phyloP scores from a whole-genome alignment of 2,113 vertebrate genomes.

The Poecile atricapillus region DNA sequence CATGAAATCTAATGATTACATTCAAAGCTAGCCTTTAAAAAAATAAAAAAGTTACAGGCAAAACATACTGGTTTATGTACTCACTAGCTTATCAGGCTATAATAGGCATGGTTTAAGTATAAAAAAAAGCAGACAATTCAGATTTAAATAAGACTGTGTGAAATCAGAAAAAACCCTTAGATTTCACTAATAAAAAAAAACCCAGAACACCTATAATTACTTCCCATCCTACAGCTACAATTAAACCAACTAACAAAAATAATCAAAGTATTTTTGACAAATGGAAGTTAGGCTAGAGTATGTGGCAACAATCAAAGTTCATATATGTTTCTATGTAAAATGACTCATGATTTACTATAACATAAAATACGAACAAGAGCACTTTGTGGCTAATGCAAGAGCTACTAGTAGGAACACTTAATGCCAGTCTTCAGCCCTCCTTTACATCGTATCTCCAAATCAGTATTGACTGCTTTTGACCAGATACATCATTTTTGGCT shows the following conservation, averaged over 20 bases:
- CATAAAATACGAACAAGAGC: conserved; percentile 72
- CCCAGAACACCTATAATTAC: conserved; percentile 62
- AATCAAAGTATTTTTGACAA: conserved; percentile 65
- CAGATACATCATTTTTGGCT: conserved; percentile 86
- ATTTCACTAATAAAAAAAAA: conserved; percentile 56
- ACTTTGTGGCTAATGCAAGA: conserved; percentile 64
- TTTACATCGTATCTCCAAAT: conserved; percentile 72
- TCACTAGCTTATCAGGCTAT: conserved; percentile 72
- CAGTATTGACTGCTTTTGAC: conserved; percentile 71
- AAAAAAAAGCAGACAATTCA: conserved; percentile 76
- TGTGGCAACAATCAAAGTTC: conserved; percentile 74
- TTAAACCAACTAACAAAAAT: conserved; percentile 64
- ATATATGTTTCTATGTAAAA: conserved; percentile 72
- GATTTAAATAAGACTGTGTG: conserved; percentile 86
- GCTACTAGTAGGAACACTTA: conserved; percentile 51
- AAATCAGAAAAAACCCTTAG: conserved; percentile 65
- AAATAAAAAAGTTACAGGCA: conserved; percentile 60
- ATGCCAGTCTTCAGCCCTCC: conserved; percentile 64
- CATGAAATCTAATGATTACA: conserved; percentile 70
- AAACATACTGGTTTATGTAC: conserved; percentile 68
- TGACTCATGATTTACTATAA: conserved; percentile 72
- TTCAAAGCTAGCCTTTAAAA: conserved; percentile 73
- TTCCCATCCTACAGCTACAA: conserved; percentile 66
- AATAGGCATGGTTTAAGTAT: conserved; percentile 68
- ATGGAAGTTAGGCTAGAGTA: conserved; percentile 77